phyloP scores from a whole-genome alignment of 2,888 invertebrate genomes.

The Siphonodentalium dalli region DNA sequence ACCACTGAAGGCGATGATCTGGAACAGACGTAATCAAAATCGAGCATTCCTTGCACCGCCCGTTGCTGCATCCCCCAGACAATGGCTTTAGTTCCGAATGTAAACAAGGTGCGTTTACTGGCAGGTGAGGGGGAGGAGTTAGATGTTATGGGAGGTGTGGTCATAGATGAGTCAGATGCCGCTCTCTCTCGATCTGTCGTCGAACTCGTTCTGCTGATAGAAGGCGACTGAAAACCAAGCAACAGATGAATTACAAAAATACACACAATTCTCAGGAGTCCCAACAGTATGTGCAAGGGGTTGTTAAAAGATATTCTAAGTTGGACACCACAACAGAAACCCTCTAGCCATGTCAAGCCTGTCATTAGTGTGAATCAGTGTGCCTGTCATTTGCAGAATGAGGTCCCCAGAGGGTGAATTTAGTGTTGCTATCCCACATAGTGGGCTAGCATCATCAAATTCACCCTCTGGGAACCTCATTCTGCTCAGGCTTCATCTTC shows the following conservation, averaged over 20 bases:
- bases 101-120: slow-evolving; percentile 73
- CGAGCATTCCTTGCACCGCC: slow-evolving; percentile 95
- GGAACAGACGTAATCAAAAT: slow-evolving; percentile 93
- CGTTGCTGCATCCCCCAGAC: slow-evolving; percentile 99
- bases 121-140: background rate
- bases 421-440: too few species aligned
- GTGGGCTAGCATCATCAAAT: too few species aligned
- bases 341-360: too few species aligned
- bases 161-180: slow-evolving; percentile 4
- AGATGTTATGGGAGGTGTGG: background rate
- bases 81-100: slow-evolving; percentile 86
- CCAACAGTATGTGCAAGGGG: too few species aligned
- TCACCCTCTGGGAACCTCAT: too few species aligned
- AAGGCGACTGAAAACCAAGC: slow-evolving; percentile 42
- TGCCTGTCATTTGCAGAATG: too few species aligned
- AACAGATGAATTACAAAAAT: too few species aligned
- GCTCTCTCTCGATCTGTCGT: slow-evolving; percentile 27
- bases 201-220: slow-evolving; percentile 39
- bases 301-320: too few species aligned
- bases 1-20: slow-evolving; percentile 85
- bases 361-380: too few species aligned
- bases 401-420: too few species aligned
- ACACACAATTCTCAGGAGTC: background rate
- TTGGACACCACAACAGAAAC: too few species aligned
- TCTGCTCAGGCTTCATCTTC: too few species aligned